phyloP scores from a whole-genome alignment of 2,888 invertebrate species.

The Tenthredo amoena region DNA sequence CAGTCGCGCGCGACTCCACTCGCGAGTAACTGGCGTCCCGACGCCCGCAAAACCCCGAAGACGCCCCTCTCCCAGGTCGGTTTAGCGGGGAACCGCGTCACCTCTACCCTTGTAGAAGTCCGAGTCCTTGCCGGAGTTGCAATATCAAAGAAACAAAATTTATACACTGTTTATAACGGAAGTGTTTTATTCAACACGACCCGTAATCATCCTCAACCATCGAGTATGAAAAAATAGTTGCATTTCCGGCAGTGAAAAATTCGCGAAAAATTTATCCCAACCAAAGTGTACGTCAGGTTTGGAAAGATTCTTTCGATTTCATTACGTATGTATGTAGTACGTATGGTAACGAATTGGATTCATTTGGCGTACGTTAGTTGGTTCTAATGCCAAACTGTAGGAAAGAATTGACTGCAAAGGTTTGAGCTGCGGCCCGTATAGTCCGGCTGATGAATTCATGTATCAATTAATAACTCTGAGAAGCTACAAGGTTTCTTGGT shows the following conservation, averaged over 20 bases:
- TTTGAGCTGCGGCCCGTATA: neutral
- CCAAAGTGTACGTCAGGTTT: neutral
- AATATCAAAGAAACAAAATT: constrained; percentile 7
- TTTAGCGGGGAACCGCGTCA: constrained; percentile 44
- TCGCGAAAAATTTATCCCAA: neutral
- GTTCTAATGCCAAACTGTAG: constrained; percentile 5
- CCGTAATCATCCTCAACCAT: neutral
- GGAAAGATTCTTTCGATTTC: neutral
- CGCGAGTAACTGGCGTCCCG: constrained; percentile 73
- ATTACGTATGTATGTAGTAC: too few relatives aligned
- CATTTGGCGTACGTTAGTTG: neutral
- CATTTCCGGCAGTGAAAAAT: neutral
- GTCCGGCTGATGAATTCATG: constrained; percentile 14
- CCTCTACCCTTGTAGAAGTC: constrained; percentile 37
- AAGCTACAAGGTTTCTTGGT: constrained; percentile 36
- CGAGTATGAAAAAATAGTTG: neutral
- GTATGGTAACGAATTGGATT: neutral
- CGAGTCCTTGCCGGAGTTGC: constrained; percentile 25
- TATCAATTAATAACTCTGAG: constrained; percentile 43
- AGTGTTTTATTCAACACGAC: neutral
- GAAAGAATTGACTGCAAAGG: constrained; percentile 22
- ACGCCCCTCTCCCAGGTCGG: constrained; percentile 61
- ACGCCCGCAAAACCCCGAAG: constrained; percentile 69
- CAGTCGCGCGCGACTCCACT: constrained; percentile 73
- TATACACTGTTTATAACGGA: neutral